phyloP scores from a whole-genome alignment of 2,797 vertebrate species.

The Aphelocoma californica region DNA sequence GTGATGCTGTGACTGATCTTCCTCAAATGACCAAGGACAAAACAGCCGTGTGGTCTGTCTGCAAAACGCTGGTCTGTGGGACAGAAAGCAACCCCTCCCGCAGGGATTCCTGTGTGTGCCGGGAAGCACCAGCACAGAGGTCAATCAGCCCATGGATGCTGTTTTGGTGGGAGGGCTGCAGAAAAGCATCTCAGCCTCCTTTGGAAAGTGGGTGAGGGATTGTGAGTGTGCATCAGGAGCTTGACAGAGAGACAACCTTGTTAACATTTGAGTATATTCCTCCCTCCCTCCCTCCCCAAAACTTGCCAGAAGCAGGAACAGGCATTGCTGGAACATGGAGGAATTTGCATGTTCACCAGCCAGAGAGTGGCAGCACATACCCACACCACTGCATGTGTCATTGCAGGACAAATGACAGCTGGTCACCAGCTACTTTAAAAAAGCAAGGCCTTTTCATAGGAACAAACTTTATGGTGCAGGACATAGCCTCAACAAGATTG shows the following conservation, averaged over 20 bases:
- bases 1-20: neutral
- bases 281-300: neutral
- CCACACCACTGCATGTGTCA: neutral
- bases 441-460: neutral
- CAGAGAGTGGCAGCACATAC: neutral
- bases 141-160: neutral
- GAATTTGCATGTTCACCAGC: neutral
- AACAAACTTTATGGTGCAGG: neutral
- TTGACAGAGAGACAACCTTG: neutral
- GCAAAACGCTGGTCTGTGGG: neutral
- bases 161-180: neutral
- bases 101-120: neutral
- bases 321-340: neutral
- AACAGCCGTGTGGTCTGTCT: neutral
- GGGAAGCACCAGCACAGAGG: neutral
- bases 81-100: neutral
- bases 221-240: neutral
- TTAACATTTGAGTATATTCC: neutral
- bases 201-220: neutral
- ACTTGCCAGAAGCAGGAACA: neutral
- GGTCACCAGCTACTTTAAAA: neutral
- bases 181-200: neutral
- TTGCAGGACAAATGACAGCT: neutral
- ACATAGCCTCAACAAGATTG: neutral
- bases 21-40: neutral